Percentiles rank a stretch among this genome's conserved stretches.
Evolutionary conservation across 2,797 vertebrate genomes (phyloP).

Genomic region (Tolypeutes matacus): DNA sequence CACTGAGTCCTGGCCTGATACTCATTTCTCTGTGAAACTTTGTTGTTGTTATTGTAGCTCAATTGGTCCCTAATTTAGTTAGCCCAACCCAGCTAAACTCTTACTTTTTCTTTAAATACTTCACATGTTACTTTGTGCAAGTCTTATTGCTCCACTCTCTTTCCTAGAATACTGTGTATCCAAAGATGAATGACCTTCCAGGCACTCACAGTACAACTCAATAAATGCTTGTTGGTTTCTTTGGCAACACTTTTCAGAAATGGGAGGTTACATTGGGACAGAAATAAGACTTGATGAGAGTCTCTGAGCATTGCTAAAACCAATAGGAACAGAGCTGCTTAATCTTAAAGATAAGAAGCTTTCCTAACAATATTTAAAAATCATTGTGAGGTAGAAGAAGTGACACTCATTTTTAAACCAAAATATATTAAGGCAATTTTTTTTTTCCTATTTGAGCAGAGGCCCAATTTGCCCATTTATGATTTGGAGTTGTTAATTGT

Average conservation of each 20-base stretch:
- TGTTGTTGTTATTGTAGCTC: neutral
- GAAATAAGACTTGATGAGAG: neutral
- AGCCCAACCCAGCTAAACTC: neutral
- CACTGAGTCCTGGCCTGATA: neutral
- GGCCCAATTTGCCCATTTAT: neutral
- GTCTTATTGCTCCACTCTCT: neutral
- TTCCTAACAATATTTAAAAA: neutral
- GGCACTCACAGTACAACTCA: neutral
- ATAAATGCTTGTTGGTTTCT: neutral
- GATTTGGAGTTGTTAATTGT: conserved; percentile 3
- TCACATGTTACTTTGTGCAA: neutral
- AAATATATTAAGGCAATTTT: neutral
- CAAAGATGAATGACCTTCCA: neutral
- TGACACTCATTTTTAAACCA: conserved; percentile 1
- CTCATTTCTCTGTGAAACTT: neutral
- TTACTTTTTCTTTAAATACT: neutral
- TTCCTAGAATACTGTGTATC: neutral
- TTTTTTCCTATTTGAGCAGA: neutral
- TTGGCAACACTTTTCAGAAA: neutral
- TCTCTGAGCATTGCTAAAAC: neutral
- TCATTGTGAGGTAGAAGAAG: neutral
- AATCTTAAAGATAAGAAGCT: neutral
- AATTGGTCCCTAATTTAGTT: neutral
- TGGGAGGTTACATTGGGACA: neutral
- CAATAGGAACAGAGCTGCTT: neutral